A percentile compares a stretch with the other conserved stretches of the same genome.
These are phyloP conservation scores for Ctenopoma kingsleyae DNA, from an alignment of 2,797 vertebrate species.

Conservation along the genomic window DNA sequence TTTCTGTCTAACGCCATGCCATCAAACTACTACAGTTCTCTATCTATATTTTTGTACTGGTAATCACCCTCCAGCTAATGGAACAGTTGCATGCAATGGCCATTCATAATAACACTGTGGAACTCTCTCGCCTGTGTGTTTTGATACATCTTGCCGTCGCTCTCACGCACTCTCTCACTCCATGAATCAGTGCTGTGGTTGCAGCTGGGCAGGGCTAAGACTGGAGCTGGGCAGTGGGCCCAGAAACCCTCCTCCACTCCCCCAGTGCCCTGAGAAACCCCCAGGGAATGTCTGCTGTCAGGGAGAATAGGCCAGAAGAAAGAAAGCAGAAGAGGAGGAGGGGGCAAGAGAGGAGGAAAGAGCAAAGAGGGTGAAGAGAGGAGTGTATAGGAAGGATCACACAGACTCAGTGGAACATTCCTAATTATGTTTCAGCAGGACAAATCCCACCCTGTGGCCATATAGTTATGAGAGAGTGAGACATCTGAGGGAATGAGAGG, in stretches of 20 bases:
- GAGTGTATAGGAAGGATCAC: slow-evolving; percentile 62
- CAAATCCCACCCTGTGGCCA: slow-evolving; percentile 74
- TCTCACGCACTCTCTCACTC: slow-evolving; percentile 71
- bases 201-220: slow-evolving; percentile 76
- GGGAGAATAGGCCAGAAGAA: slow-evolving; percentile 68
- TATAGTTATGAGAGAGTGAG: slow-evolving; percentile 65
- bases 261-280: slow-evolving; percentile 71
- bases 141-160: slow-evolving; percentile 61
- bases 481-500: slow-evolving; percentile 54
- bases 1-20: slow-evolving; percentile 52
- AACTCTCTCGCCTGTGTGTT: slow-evolving; percentile 69
- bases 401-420: slow-evolving; percentile 76
- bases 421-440: slow-evolving; percentile 76
- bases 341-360: slow-evolving; percentile 50
- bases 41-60: slow-evolving; percentile 66
- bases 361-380: slow-evolving; percentile 53
- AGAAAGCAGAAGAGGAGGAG: slow-evolving; percentile 53
- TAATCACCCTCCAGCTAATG: slow-evolving; percentile 61
- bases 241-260: slow-evolving; percentile 64
- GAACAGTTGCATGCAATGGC: slow-evolving; percentile 69
- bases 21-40: slow-evolving; percentile 56
- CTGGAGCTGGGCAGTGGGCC: slow-evolving; percentile 71
- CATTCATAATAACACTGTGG: slow-evolving; percentile 64
- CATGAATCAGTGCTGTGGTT: slow-evolving; percentile 68
- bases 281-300: slow-evolving; percentile 76